Evolutionary conservation across 2,888 invertebrate species (phyloP), one percentile per base, ranked within the genome.

Genomic region (Metalampra italica): DNA sequence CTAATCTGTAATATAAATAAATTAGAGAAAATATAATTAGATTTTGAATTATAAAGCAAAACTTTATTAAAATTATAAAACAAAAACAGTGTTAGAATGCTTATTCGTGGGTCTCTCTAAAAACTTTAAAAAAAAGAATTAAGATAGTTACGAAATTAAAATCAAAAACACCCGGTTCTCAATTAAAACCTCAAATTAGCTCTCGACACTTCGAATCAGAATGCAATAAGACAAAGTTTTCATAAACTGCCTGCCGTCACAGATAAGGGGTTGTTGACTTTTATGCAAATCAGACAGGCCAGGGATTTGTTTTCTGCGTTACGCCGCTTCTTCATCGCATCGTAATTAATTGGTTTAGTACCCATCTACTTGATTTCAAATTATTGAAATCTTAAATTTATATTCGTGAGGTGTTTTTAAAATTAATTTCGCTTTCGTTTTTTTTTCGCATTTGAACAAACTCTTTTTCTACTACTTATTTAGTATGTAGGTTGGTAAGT

Each of bases 201-300:
- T 53, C 52, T 51, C 54, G 49, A 47, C 49, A 51, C 56, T 54
- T 75, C 75, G 80, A 82, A 84, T 84, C 74, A 77, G 78, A 85
- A 80, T 72, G 78, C 75, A 82, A 80, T 80, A 78, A 80, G 76
- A 79, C 80, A 72, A 81, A 86, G 83, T 88, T 87, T 86, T 81
- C 81, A 71, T 71, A 80, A 85, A 85, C 71, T 80, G 83, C 69
- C 85, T 86, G 87, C 67, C 65, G 62, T 61, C 53, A 56, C 60
- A 84, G 88, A 89, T 87, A 87, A 88, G 86, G 82, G 82, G 75
- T 60, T 68, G 61, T 62, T 70, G 63, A 76, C 72, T 82, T 85
- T 87, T 82, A 88, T 86, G 86, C 78, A 84, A 87, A 87, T 86
- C 46, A 69, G 34, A 52, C 58, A 60, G 68, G 67, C 64, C 57